Conservation (phyloP, 2,113 vertebrate genomes). For the Ardeotis arabs region DNA sequence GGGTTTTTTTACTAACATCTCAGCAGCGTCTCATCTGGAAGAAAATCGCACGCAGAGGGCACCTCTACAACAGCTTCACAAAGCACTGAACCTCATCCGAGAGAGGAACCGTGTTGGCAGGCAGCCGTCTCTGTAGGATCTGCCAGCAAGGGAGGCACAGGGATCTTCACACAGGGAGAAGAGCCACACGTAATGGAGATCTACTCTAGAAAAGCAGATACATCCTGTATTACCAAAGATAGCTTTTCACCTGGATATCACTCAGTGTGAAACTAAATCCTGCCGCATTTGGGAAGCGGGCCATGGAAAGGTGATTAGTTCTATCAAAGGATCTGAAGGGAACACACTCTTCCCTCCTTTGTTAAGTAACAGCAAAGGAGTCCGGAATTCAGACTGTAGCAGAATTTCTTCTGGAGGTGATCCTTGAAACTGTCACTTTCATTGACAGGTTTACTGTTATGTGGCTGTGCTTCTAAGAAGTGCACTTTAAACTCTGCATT, state of each 20-base stretch:
- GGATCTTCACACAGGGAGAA: neutral
- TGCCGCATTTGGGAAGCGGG: slow-evolving; percentile 2
- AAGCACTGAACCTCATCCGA: neutral
- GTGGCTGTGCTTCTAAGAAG: neutral
- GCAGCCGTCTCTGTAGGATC: neutral
- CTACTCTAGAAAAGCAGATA: neutral
- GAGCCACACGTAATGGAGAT: neutral
- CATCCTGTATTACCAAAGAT: neutral
- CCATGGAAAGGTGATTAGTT: slow-evolving; percentile 29
- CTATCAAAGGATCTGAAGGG: neutral
- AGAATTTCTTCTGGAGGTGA: neutral
- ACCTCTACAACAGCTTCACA: neutral
- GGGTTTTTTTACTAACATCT: neutral
- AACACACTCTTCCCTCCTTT: neutral
- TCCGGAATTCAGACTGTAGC: neutral
- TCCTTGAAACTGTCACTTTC: neutral
- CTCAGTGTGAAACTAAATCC: slow-evolving; percentile 28
- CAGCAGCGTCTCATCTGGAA: neutral
- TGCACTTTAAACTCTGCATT: neutral
- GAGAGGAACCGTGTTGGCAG: neutral
- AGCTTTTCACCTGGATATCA: neutral
- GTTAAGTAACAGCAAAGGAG: neutral
- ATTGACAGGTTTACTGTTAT: neutral
- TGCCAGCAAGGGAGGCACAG: neutral
- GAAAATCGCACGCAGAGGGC: neutral